Percentiles rank a stretch among this genome's conserved stretches.
Evolutionary conservation across 1,140 invertebrate species (phyloP).

Genomic region (Drosophila pseudoobscura): DNA sequence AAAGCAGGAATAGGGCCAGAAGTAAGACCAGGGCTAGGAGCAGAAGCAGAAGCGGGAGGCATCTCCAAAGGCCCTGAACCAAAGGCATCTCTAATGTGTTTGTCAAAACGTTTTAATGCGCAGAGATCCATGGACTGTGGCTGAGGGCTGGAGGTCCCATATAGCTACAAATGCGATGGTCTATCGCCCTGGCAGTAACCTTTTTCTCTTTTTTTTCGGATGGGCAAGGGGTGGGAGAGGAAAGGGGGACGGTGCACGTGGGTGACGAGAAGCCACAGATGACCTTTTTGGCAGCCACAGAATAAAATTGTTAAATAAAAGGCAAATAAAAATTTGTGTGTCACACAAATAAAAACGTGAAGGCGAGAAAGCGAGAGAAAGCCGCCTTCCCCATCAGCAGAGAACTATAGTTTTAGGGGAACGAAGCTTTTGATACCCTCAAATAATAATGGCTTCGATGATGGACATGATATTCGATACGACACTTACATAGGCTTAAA

Average conservation of each 20-base stretch:
- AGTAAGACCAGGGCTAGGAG: constrained; percentile 16
- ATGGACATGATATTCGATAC: neutral
- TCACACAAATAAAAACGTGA: constrained; percentile 50
- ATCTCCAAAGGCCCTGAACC: constrained; percentile 50
- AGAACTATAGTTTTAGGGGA: no score
- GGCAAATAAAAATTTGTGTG: constrained; percentile 74
- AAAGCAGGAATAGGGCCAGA: constrained; percentile 9
- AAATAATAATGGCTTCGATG: no score
- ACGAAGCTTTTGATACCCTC: no score
- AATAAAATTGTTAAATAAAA: constrained; percentile 81
- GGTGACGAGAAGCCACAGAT: constrained; percentile 55
- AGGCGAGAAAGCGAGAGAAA: constrained; percentile 1
- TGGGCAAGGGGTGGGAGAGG: neutral
- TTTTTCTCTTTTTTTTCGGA: constrained; percentile 17
- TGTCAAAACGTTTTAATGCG: constrained; percentile 78
- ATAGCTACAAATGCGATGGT: constrained; percentile 40
- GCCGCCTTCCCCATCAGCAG: constrained; percentile 32
- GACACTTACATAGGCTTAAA: no score
- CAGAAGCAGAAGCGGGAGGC: constrained; percentile 34
- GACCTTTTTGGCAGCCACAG: constrained; percentile 73
- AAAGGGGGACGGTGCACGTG: neutral
- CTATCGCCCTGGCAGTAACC: constrained; percentile 25
- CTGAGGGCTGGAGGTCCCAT: constrained; percentile 38
- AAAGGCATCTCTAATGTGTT: constrained; percentile 66
- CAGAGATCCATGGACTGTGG: constrained; percentile 19